Percentiles rank a stretch among this genome's conserved stretches.
These are phyloP conservation scores for Mesocentrotus franciscanus DNA, from an alignment of 53 echinoderm and acorn worm genomes.

Conservation along the genomic window DNA sequence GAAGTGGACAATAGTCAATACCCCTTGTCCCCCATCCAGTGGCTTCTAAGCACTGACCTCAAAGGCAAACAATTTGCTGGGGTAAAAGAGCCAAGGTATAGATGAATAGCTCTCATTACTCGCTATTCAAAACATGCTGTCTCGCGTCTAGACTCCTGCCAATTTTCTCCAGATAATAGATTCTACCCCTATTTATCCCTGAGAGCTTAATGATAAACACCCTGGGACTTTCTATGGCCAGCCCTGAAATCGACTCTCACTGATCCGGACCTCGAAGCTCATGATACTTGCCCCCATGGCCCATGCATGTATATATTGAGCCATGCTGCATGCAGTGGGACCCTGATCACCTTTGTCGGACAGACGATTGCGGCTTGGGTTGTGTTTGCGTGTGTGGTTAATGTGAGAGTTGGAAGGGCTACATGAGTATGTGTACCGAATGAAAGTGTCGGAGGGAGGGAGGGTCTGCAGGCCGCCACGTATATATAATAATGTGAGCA, in stretches of 20 bases:
- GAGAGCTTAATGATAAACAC: conserved; percentile 59
- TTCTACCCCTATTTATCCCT: conserved; percentile 44
- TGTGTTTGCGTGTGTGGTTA: conserved; percentile 20
- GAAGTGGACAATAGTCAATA: conserved; percentile 34
- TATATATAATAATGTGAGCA: conserved; percentile 18
- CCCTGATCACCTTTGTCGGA: conserved; percentile 11
- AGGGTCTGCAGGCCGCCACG: conserved; percentile 4
- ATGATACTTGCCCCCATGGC: neutral
- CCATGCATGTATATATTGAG: neutral
- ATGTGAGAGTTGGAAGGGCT: neutral
- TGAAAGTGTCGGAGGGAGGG: conserved; percentile 18
- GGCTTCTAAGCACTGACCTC: conserved; percentile 53
- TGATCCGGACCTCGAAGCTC: neutral
- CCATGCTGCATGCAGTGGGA: conserved; percentile 14
- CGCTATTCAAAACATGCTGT: conserved; percentile 48
- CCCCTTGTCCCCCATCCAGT: conserved; percentile 53
- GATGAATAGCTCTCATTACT: conserved; percentile 67
- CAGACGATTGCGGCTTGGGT: conserved; percentile 5
- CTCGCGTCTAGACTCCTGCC: conserved; percentile 61
- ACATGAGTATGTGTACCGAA: conserved; percentile 49
- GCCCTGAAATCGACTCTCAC: conserved; percentile 44
- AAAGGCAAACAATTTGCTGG: conserved; percentile 66
- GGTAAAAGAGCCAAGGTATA: conserved; percentile 43
- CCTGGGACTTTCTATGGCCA: conserved; percentile 45
- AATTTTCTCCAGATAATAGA: conserved; percentile 65